phyloP scores from a whole-genome alignment of 2,888 invertebrate genomes.

The Acronicta alni region DNA sequence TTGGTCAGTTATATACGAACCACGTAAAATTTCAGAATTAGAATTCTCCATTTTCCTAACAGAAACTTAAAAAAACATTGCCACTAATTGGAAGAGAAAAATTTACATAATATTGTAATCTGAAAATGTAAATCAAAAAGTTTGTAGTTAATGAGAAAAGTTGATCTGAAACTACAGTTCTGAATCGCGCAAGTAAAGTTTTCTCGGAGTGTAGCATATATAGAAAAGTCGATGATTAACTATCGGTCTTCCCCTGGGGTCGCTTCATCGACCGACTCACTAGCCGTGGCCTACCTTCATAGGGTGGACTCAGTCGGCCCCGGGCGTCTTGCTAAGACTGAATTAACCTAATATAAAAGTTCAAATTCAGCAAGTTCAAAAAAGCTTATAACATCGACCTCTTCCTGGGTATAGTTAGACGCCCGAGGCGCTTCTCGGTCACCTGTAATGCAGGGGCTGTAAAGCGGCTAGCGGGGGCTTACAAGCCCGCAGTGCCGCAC shows the following conservation, averaged over 20 bases:
- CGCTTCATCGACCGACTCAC: constrained; percentile 48
- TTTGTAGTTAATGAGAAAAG: neutral
- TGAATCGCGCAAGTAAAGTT: constrained; percentile 44
- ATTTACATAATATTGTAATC: neutral
- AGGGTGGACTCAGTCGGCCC: constrained; percentile 31
- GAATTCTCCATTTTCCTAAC: constrained; percentile 14
- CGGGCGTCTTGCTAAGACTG: constrained; percentile 19
- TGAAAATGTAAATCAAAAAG: neutral
- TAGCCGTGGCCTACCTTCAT: constrained; percentile 21
- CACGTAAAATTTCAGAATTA: neutral
- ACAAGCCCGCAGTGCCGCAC: constrained; percentile 23
- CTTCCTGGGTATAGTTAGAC: constrained; percentile 32
- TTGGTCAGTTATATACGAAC: constrained; percentile 29
- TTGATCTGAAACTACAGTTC: constrained; percentile 3
- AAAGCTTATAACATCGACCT: constrained; percentile 12
- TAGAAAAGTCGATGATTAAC: neutral
- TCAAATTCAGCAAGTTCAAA: no score
- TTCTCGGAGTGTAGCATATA: constrained; percentile 1
- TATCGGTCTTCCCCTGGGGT: constrained; percentile 49
- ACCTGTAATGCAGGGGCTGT: constrained; percentile 24
- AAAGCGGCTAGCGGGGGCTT: constrained; percentile 39
- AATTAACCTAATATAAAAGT: no score
- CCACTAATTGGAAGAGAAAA: neutral
- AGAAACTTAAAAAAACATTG: neutral
- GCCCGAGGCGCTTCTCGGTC: constrained; percentile 34